A percentile compares a stretch with the other conserved stretches of the same genome.
Evolutionary conservation across 1,140 invertebrate species (phyloP).

Genomic region (Armadillidium nasatum): DNA sequence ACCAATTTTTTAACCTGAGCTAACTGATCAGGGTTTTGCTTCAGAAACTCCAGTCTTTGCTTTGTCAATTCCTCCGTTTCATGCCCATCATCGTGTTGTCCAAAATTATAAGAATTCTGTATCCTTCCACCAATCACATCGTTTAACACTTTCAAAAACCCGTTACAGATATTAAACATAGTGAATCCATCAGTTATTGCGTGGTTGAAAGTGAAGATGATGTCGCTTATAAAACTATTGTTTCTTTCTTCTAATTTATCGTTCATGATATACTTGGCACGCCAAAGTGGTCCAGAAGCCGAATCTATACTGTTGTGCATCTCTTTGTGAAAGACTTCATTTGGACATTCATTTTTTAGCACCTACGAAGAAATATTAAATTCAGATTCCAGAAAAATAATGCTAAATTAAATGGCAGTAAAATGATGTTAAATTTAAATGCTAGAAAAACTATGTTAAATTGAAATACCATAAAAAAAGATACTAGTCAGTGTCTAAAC

Average conservation of each 20-base stretch:
- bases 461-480: too few relatives aligned
- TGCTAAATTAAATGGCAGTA: too few relatives aligned
- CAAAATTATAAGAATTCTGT: not conserved
- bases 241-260: too few relatives aligned
- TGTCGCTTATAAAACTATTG: not conserved
- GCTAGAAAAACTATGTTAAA: too few relatives aligned
- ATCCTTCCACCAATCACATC: not conserved
- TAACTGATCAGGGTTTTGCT: not conserved
- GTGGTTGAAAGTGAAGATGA: not conserved
- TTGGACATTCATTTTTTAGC: too few relatives aligned
- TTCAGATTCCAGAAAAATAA: too few relatives aligned
- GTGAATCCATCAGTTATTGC: not conserved
- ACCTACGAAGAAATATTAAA: too few relatives aligned
- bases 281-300: not conserved
- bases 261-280: not conserved
- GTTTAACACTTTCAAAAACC: not conserved
- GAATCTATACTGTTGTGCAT: not conserved
- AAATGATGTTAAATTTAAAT: too few relatives aligned
- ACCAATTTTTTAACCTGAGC: not conserved
- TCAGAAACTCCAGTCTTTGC: not conserved
- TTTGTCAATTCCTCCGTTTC: not conserved
- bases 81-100: not conserved
- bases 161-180: not conserved
- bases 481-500: too few relatives aligned
- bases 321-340: not conserved